These are phyloP conservation scores for Metopia argyrocephala DNA, from an alignment of 2,888 invertebrate genomes.

Conservation along the genomic window DNA sequence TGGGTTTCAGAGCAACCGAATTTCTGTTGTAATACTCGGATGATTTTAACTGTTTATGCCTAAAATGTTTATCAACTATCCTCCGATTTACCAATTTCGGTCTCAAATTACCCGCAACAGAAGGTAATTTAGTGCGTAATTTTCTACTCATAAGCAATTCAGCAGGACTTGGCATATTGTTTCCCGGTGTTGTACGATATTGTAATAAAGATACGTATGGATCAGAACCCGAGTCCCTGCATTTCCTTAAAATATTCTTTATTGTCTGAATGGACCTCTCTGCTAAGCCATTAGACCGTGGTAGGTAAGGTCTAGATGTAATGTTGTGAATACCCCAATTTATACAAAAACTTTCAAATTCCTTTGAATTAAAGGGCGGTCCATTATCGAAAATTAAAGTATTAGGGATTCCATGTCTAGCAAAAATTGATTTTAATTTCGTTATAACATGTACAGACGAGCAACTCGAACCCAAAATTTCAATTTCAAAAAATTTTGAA, in stretches of 20 bases:
- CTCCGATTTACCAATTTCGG: slow-evolving; percentile 8
- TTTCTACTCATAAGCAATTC: slow-evolving; percentile 57
- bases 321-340: slow-evolving; percentile 58
- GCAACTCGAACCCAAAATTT: slow-evolving; percentile 13
- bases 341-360: slow-evolving; percentile 40
- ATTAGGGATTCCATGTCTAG: slow-evolving; percentile 51
- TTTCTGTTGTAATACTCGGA: slow-evolving; percentile 10
- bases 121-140: slow-evolving; percentile 41
- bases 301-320: slow-evolving; percentile 59
- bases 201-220: slow-evolving; percentile 46
- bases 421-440: slow-evolving; percentile 61
- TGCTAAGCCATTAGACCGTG: slow-evolving; percentile 62
- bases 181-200: slow-evolving; percentile 32
- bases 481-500: slow-evolving; percentile 1
- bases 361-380: slow-evolving; percentile 30
- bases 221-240: slow-evolving; percentile 34
- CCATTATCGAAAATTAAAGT: slow-evolving; percentile 56
- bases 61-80: not conserved
- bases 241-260: slow-evolving; percentile 51
- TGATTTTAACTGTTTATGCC: slow-evolving; percentile 2
- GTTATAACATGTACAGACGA: not conserved
- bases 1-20: slow-evolving; percentile 6
- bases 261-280: slow-evolving; percentile 59
- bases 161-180: slow-evolving; percentile 37
- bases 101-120: not conserved